Conservation (phyloP, 2,888 invertebrate genomes). For the Aporophyla lueneburgensis region DNA sequence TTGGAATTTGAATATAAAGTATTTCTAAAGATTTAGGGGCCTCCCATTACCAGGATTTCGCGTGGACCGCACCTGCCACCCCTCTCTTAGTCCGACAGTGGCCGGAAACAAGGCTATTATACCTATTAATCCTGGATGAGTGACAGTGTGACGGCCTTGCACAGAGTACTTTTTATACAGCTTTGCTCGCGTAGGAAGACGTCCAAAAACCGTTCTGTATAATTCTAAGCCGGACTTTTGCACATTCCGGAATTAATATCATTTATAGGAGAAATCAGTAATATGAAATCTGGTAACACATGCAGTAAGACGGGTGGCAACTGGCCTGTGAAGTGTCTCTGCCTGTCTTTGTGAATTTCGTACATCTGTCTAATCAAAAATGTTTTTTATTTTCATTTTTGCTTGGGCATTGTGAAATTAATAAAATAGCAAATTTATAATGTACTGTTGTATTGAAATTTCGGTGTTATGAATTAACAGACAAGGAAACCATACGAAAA, state of each 20-base stretch:
- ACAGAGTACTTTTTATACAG: no score
- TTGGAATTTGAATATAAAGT: neutral
- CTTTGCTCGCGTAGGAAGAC: neutral
- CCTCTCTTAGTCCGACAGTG: neutral
- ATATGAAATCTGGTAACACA: slow-evolving; percentile 35
- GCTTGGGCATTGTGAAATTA: slow-evolving; percentile 31
- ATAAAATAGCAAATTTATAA: slow-evolving; percentile 4
- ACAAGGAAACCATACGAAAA: slow-evolving; percentile 9
- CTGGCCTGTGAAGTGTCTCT: slow-evolving; percentile 48
- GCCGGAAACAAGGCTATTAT: neutral
- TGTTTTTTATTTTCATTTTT: slow-evolving; percentile 48
- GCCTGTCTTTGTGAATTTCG: slow-evolving; percentile 25
- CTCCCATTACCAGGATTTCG: neutral
- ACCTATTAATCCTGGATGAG: neutral
- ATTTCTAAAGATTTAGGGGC: neutral
- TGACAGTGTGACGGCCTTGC: neutral
- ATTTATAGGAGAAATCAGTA: neutral
- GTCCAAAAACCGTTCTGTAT: neutral
- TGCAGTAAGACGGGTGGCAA: slow-evolving; percentile 17
- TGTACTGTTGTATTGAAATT: slow-evolving; percentile 18
- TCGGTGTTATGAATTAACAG: slow-evolving; percentile 34
- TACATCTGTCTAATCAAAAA: slow-evolving; percentile 49
- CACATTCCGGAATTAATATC: neutral
- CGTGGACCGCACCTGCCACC: neutral
- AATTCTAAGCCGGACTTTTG: neutral